Base-by-base conservation (phyloP, 2,797 vertebrate species). In the Leptoclinus maculatus region DNA sequence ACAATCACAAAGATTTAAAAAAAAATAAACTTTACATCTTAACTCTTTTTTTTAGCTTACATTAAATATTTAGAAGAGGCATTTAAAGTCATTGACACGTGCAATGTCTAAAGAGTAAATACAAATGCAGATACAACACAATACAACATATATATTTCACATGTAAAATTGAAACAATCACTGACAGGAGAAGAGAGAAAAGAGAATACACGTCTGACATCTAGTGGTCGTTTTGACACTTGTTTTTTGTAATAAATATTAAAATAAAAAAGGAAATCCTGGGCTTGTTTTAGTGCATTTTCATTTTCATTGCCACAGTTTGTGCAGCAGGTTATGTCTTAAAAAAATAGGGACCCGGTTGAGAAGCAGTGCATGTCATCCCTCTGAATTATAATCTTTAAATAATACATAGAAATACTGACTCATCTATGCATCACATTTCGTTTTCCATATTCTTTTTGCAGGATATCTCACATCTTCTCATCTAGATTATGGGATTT, bases 211-310 rank as follows among this genome's bases (percentile, higher is more conserved):
- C 2, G 47, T n/a, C 45, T 82, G 92, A 83, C 91, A 90, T 83
- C 93, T 92, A 89, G 89, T 87, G 93, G 90, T 59, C 14, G 86
- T 57, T 67, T 68, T 41, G 39, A 69, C n/a, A 54, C 8, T n/a
- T 51, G 19, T 78, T 64, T 53, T 25, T 53, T 23, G 5, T 25
- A 53, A 53, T 53, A 53, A 53, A 14, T 13, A 25, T 25, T 53
- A 25, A 53, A 54, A 47, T 19, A 19, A 47, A 74, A 39, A 63
- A 32, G 10, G 3, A 62, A 14, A 66, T 45, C 19, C n/a, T 13
- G 2, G 3, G 2, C 0, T 43, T 5, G 17, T 66, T 62, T 56
- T 0, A 66, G 6, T 13, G 21, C 14, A 51, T 51, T 7, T 23
- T 19, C 13, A 32, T 32, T 32, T 32, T 7, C 32, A 34, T 34